phyloP scores from a whole-genome alignment of 2,888 invertebrate species.

The Cephus runcator region DNA sequence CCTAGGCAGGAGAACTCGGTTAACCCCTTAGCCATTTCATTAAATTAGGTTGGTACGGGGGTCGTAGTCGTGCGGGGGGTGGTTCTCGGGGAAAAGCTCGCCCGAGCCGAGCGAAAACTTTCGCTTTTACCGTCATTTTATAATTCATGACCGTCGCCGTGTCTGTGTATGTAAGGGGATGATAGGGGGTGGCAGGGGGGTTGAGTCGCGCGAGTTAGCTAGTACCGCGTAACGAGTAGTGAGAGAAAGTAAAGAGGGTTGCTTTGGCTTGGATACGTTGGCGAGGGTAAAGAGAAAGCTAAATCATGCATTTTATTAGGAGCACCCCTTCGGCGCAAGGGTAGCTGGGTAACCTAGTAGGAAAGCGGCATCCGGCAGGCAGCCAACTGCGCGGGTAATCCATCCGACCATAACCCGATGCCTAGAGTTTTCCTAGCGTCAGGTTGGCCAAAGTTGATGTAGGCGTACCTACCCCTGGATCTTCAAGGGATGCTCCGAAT shows the following conservation, averaged over 20 bases:
- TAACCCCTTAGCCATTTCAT: constrained; percentile 62
- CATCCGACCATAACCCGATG: background rate
- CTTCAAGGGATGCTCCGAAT: background rate
- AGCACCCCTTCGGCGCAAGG: constrained; percentile 5
- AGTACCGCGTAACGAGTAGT: constrained; percentile 10
- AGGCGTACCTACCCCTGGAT: background rate
- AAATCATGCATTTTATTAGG: constrained; percentile 62
- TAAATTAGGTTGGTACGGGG: constrained; percentile 51
- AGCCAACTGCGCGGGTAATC: background rate
- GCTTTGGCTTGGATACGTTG: constrained; percentile 33
- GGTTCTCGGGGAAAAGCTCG: constrained; percentile 27
- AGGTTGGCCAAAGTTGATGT: background rate
- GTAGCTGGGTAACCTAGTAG: background rate
- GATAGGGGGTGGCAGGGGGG: constrained; percentile 20
- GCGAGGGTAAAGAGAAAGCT: constrained; percentile 44
- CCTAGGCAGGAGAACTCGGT: constrained; percentile 48
- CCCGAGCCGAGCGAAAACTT: constrained; percentile 49
- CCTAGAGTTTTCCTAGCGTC: background rate
- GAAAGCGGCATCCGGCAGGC: background rate
- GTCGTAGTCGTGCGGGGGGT: constrained; percentile 25
- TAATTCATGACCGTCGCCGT: constrained; percentile 62
- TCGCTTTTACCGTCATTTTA: constrained; percentile 65
- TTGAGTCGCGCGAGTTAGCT: constrained; percentile 22
- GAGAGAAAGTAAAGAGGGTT: constrained; percentile 52
- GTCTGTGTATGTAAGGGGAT: constrained; percentile 30